These are phyloP conservation scores for Anoplophora glabripennis DNA, from an alignment of 1,140 invertebrate genomes.

Conservation along the genomic window DNA sequence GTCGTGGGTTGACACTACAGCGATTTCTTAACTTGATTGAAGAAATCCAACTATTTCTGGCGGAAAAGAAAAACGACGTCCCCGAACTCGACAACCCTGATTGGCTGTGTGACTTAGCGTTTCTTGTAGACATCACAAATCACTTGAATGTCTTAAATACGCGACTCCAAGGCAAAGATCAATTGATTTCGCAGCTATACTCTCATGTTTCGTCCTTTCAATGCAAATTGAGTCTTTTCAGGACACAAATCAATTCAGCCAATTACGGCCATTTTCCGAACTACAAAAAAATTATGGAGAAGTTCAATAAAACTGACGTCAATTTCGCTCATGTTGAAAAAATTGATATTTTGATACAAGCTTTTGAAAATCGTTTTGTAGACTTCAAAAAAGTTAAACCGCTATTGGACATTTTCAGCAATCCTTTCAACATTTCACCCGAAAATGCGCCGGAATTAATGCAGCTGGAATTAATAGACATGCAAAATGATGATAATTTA, in stretches of 20 bases:
- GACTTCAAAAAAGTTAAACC: slow-evolving; percentile 19
- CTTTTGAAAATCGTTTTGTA: slow-evolving; percentile 33
- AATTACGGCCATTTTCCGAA: slow-evolving; percentile 36
- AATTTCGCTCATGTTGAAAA: slow-evolving; percentile 31
- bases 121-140: too few relatives aligned
- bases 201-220: slow-evolving; percentile 11
- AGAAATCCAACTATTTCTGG: slow-evolving; percentile 16
- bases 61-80: slow-evolving; percentile 13
- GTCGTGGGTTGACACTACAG: slow-evolving; percentile 12
- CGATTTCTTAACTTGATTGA: slow-evolving; percentile 25
- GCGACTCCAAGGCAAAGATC: too few relatives aligned
- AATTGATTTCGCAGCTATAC: slow-evolving; percentile 9
- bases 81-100: slow-evolving; percentile 11
- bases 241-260: slow-evolving; percentile 13
- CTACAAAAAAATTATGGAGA: slow-evolving; percentile 38
- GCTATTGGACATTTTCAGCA: slow-evolving; percentile 33
- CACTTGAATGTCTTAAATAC: too few relatives aligned
- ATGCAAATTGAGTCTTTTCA: slow-evolving; percentile 16
- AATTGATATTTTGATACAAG: slow-evolving; percentile 38
- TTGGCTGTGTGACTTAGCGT: too few relatives aligned
- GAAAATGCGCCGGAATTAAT: slow-evolving; percentile 25
- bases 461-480: slow-evolving; percentile 22
- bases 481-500: slow-evolving; percentile 21
- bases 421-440: slow-evolving; percentile 16
- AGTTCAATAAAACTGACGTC: slow-evolving; percentile 23